Conservation (phyloP, 2,888 invertebrate genomes). For the Drosophila eohydei region DNA sequence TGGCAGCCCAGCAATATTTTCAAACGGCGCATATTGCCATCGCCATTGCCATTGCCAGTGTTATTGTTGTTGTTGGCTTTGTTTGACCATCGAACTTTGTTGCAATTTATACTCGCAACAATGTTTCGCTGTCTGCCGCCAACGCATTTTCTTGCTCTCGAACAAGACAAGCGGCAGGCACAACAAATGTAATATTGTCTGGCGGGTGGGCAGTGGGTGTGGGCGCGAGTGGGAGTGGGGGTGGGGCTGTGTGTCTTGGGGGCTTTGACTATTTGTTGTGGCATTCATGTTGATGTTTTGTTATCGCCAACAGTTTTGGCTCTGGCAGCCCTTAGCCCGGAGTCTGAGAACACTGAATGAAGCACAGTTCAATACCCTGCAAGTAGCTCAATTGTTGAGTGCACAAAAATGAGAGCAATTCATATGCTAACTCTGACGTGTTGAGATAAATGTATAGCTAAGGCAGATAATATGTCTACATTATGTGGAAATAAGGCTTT, state of each 20-base stretch:
- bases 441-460: background rate
- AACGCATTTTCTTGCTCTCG: constrained; percentile 30
- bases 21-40: constrained; percentile 19
- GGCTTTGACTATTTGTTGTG: constrained; percentile 31
- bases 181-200: constrained; percentile 58
- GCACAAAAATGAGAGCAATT: background rate
- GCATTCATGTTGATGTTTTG: constrained; percentile 8
- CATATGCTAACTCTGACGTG: background rate
- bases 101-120: constrained; percentile 37
- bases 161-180: constrained; percentile 3
- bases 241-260: background rate
- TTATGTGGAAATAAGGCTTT: background rate
- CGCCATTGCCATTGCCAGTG: background rate
- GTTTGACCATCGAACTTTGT: constrained; percentile 27
- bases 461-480: background rate
- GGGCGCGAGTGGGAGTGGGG: background rate
- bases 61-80: constrained; percentile 3
- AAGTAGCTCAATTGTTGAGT: background rate
- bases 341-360: background rate
- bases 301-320: constrained; percentile 43
- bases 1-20: constrained; percentile 45
- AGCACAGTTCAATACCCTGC: background rate
- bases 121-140: constrained; percentile 35
- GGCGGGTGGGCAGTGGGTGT: background rate
- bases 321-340: constrained; percentile 23